These are phyloP conservation scores for Drosophila subpulchrella DNA, from an alignment of 1,140 invertebrate genomes.

Conservation along the genomic window DNA sequence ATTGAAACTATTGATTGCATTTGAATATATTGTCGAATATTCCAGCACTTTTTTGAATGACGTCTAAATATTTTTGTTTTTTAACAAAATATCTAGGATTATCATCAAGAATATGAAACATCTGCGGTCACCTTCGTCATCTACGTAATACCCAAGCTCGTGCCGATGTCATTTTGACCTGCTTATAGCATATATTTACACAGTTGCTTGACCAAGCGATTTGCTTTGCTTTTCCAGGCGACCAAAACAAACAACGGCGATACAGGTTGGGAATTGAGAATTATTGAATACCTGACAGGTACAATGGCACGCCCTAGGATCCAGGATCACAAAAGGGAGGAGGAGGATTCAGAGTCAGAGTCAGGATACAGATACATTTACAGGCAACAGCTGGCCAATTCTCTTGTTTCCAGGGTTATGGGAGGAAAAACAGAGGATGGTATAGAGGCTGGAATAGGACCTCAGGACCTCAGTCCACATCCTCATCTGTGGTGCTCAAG, in stretches of 20 bases:
- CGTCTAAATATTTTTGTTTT: not conserved
- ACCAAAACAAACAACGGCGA: conserved; percentile 43
- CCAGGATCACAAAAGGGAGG: conserved; percentile 33
- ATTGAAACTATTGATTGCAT: not conserved
- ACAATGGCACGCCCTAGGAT: conserved; percentile 13
- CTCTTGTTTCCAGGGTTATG: conserved; percentile 4
- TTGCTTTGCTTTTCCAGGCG: conserved; percentile 63
- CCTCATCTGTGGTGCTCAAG: conserved; percentile 7
- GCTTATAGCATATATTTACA: conserved; percentile 21
- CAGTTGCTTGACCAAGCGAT: conserved; percentile 62
- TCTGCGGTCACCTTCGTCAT: conserved; percentile 14
- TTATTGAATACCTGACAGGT: conserved; percentile 22
- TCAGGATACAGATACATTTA: conserved; percentile 4
- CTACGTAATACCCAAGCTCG: conserved; percentile 10
- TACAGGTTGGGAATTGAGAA: conserved; percentile 3
- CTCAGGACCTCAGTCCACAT: conserved; percentile 1
- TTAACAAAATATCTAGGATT: too few species aligned
- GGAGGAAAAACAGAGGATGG: not conserved
- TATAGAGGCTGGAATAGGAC: not conserved
- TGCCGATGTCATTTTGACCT: conserved; percentile 15
- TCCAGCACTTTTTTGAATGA: not conserved
- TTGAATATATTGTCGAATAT: not conserved
- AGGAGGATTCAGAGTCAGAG: conserved; percentile 6
- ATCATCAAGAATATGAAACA: not conserved
- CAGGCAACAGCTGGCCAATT: conserved; percentile 31